These are phyloP conservation scores for Alosa sapidissima DNA, from an alignment of 2,797 vertebrate species.

Conservation along the genomic window DNA sequence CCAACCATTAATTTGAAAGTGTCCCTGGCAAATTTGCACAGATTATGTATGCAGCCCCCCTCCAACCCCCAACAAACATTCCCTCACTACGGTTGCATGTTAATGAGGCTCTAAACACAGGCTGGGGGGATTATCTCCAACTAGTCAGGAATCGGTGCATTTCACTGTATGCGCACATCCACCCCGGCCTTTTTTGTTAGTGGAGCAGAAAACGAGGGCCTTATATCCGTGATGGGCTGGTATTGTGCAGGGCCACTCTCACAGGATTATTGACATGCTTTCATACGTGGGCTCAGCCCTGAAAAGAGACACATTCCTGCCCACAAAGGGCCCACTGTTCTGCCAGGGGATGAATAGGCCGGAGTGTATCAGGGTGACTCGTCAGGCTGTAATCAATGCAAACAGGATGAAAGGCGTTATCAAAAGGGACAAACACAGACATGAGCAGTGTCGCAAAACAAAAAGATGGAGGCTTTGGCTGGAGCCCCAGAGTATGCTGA, in stretches of 20 bases:
- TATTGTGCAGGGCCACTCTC: constrained; percentile 71
- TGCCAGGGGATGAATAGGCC: constrained; percentile 70
- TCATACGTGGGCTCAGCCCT: constrained; percentile 76
- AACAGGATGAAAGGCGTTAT: constrained; percentile 79
- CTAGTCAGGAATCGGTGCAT: constrained; percentile 55
- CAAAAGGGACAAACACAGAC: constrained; percentile 78
- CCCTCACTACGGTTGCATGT: constrained; percentile 50
- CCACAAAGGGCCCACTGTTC: constrained; percentile 80
- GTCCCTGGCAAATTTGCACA: constrained; percentile 37
- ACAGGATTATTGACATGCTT: constrained; percentile 79
- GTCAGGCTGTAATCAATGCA: constrained; percentile 80
- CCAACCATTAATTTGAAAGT: constrained; percentile 38
- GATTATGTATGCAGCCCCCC: constrained; percentile 44
- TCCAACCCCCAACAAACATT: constrained; percentile 48
- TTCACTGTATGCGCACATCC: constrained; percentile 48
- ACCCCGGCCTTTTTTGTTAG: constrained; percentile 58
- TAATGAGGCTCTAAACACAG: constrained; percentile 53
- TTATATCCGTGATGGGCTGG: constrained; percentile 62
- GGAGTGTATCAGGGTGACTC: constrained; percentile 75
- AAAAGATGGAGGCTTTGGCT: constrained; percentile 58
- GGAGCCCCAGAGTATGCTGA: constrained; percentile 52
- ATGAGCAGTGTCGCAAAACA: constrained; percentile 67
- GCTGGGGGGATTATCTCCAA: constrained; percentile 52
- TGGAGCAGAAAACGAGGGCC: constrained; percentile 63
- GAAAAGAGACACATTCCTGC: constrained; percentile 82